phyloP scores from a whole-genome alignment of 2,113 vertebrate species.

The Melanocharis versteri region DNA sequence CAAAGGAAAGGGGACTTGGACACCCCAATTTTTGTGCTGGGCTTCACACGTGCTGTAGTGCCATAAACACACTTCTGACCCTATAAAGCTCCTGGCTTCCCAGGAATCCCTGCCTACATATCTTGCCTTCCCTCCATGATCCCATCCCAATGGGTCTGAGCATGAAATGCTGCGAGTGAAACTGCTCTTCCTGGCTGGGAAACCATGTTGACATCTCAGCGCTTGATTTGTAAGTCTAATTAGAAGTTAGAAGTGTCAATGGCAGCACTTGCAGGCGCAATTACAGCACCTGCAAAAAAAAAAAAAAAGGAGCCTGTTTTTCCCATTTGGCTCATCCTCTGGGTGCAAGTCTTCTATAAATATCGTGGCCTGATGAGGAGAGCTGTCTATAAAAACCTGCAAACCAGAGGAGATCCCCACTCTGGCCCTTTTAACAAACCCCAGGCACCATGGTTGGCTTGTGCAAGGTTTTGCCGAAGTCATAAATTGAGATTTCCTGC shows the following conservation, averaged over 20 bases:
- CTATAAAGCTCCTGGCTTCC: background rate
- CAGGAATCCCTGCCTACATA: background rate
- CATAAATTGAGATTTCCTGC: slow-evolving; percentile 62
- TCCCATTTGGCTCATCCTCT: slow-evolving; percentile 11
- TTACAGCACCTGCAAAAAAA: slow-evolving; percentile 21
- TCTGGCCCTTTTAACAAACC: slow-evolving; percentile 32
- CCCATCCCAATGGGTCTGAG: background rate
- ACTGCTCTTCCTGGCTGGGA: background rate
- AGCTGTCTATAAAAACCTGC: slow-evolving; percentile 15
- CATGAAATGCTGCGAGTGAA: background rate
- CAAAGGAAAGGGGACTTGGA: background rate
- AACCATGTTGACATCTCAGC: background rate
- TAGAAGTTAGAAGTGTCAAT: slow-evolving; percentile 18
- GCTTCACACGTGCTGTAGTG: background rate
- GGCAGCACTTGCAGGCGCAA: slow-evolving; percentile 6
- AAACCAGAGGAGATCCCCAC: background rate
- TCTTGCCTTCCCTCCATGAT: background rate
- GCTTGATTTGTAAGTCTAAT: slow-evolving; percentile 49
- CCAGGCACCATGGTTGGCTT: background rate
- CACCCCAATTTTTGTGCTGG: background rate
- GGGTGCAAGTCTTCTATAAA: background rate
- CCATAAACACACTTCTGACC: background rate
- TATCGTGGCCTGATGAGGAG: background rate
- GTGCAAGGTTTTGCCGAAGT: background rate
- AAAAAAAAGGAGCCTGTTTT: background rate